Base-by-base conservation (phyloP, 2,888 invertebrate species). In the Agonopterix subpropinquella region DNA sequence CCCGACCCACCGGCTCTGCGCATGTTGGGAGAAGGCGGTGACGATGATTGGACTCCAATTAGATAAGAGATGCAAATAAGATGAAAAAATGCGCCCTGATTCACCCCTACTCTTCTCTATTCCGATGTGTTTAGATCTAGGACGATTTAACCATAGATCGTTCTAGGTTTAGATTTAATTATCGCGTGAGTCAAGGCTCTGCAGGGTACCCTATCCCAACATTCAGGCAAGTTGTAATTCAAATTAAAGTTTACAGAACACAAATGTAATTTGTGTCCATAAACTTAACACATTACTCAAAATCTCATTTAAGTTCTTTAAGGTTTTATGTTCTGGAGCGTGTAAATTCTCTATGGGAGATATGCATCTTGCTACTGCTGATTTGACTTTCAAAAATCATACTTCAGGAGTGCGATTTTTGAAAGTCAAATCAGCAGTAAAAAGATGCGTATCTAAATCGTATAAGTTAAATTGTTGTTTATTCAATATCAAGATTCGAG, bases 131-230 rank as follows among this genome's bases (percentile, higher is more conserved):
- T 54, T 52, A 55, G 43, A n/a, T n/a, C n/a, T n/a, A n/a, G n/a
- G n/a, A n/a, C n/a, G n/a, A n/a, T n/a, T n/a, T n/a, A n/a, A n/a
- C n/a, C n/a, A n/a, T n/a, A n/a, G n/a, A n/a, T n/a, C n/a, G n/a
- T n/a, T n/a, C n/a, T n/a, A n/a, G n/a, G n/a, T n/a, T n/a, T n/a
- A n/a, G n/a, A 52, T 74, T 51, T 48, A 49, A 47, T 35, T 47
- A 47, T 47, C 59, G 62, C 76, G 80, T 80, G 80, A 72, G 86
- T 84, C 72, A 80, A 80, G 87, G 84, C 86, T 87, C 83, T 81
- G 81, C 95, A 95, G 95, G 95, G 95, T 95, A 96, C 96, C 96
- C 96, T 96, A 96, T 96, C 96, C 96, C 96, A 96, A 96, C 96
- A 96, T 96, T 96, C 96, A 96, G 96, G 96, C 95, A 94, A 92